These are phyloP conservation scores for Heliornis fulica DNA, from an alignment of 2,113 vertebrate genomes.

Conservation along the genomic window DNA sequence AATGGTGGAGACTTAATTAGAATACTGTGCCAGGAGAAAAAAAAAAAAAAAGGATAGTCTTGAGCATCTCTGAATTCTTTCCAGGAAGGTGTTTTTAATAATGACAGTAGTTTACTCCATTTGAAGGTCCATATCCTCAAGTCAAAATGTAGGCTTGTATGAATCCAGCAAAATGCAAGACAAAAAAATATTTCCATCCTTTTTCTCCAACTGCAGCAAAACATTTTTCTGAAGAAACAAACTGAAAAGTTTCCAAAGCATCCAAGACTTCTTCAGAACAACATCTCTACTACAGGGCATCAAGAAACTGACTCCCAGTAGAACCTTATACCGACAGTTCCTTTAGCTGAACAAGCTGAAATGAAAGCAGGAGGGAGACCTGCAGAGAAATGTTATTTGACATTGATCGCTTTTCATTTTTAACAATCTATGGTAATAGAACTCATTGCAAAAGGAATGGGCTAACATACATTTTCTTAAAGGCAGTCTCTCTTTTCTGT, in stretches of 20 bases:
- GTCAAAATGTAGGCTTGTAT: conserved; percentile 18
- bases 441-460: not conserved
- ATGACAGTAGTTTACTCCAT: conserved; percentile 33
- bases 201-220: not conserved
- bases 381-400: not conserved
- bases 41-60: not conserved
- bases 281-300: not conserved
- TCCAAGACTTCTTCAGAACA: not conserved
- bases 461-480: not conserved
- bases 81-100: conserved; percentile 61
- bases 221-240: not conserved
- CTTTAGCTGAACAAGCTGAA: not conserved
- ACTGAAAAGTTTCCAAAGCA: not conserved
- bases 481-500: not conserved
- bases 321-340: not conserved
- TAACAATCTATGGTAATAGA: not conserved
- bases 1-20: conserved; percentile 53
- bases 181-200: not conserved
- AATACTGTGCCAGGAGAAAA: not conserved
- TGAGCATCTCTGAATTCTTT: conserved; percentile 52
- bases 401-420: not conserved
- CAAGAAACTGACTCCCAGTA: not conserved
- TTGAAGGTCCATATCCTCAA: conserved; percentile 38
- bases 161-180: not conserved
- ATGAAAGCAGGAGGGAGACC: not conserved